Base-by-base conservation (phyloP, 2,113 vertebrate genomes). In the Tapirus terrestris region DNA sequence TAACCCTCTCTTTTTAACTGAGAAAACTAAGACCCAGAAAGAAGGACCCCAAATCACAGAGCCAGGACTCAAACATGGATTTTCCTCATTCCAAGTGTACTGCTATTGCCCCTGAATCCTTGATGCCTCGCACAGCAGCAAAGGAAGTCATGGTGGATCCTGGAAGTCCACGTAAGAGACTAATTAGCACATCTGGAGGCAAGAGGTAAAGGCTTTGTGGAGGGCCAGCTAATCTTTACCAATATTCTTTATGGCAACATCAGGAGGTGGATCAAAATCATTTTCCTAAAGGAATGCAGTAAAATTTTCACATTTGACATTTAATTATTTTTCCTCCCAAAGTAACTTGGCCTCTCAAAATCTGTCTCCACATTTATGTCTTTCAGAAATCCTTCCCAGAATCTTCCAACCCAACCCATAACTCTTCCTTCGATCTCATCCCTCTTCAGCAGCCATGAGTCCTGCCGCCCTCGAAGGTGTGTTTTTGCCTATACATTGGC, bases 251-350 rank as follows among this genome's bases (percentile, higher is more conserved):
- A 36, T 2, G 58, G 75, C 2, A 39, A 29, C 8, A 36, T 39
- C 56, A 72, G 75, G 43, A n/a, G 14, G 13, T 17, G 8, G 17
- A 58, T 13, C 58, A 45, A 72, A 67, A 80, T 25, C 23, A 27
- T 33, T 51, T 91, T 67, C 75, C 43, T 53, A 81, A 76, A 61
- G 79, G 56, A 76, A 80, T 65, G 20, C 65, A 88, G 29, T 20
- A 58, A 87, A 29, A 84, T 60, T 90, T 82, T 53, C 39, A 60
- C 29, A 60, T 89, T 72, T 7, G 1, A 53, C 63, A n/a, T 70
- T 68, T 51, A 43, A 58, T 82, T 36, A 51, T 76, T 94, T 94
- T 87, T 80, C 53, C 23, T 97, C 89, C 60, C 73, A 85, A 82
- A 45, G 43, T 61, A 18, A 87, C 18, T 56, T 3, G 4, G 20